Evolutionary conservation across 2,888 invertebrate species (phyloP).

Genomic region (Drosophila anomalata): DNA sequence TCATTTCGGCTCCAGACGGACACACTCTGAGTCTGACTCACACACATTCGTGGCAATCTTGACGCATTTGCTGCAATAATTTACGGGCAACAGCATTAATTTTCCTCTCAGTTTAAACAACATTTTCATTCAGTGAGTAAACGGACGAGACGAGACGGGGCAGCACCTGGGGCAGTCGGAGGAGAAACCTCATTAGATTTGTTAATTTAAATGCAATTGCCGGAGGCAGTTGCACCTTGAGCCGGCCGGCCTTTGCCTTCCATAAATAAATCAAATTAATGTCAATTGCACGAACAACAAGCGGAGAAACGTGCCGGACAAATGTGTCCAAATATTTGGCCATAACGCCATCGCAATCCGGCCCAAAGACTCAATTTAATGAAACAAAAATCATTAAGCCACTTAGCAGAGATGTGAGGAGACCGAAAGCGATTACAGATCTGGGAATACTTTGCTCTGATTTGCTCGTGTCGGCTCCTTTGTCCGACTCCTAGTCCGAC

Average conservation of each 20-base stretch:
- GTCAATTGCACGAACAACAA: constrained; percentile 57
- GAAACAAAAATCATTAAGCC: constrained; percentile 74
- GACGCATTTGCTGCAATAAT: constrained; percentile 28
- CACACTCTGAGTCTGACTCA: neutral
- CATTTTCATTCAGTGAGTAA: constrained; percentile 39
- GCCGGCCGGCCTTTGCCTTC: constrained; percentile 42
- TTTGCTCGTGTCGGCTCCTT: constrained; percentile 9
- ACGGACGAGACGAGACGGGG: constrained; percentile 11
- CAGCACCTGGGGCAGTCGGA: constrained; percentile 1
- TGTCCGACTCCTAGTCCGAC: neutral
- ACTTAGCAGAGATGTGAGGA: constrained; percentile 52
- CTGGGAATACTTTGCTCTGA: constrained; percentile 19
- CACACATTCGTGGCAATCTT: neutral
- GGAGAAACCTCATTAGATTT: constrained; percentile 61
- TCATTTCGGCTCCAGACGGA: constrained; percentile 16
- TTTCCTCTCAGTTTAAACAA: constrained; percentile 42
- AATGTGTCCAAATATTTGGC: constrained; percentile 9
- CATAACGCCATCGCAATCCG: constrained; percentile 27
- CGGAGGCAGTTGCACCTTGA: constrained; percentile 47
- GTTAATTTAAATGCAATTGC: constrained; percentile 56
- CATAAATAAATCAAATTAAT: constrained; percentile 72
- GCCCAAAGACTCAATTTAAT: constrained; percentile 59
- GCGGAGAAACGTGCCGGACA: constrained; percentile 6
- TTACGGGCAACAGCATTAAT: constrained; percentile 36
- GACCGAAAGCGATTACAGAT: constrained; percentile 39